Percentiles rank a stretch among this genome's conserved stretches.
Evolutionary conservation across 2,797 vertebrate species (phyloP).

Genomic region (Poecile montanus): DNA sequence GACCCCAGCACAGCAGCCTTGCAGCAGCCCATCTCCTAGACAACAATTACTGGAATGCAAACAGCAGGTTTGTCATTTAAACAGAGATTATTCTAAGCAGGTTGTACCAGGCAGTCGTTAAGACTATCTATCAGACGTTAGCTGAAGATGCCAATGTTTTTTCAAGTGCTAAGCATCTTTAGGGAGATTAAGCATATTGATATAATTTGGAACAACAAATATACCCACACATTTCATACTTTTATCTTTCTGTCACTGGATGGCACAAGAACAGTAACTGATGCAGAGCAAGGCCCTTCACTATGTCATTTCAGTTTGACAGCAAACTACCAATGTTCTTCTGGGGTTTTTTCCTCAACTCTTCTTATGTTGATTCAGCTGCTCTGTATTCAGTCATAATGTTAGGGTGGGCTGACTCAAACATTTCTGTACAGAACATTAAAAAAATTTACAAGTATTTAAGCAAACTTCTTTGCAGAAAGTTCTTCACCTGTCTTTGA

Average conservation of each 20-base stretch:
- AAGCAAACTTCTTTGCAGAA: not conserved
- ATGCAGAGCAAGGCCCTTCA: not conserved
- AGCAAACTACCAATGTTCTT: not conserved
- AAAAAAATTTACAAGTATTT: not conserved
- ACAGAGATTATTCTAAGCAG: not conserved
- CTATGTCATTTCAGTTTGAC: not conserved
- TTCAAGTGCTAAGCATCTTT: not conserved
- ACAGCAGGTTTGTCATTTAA: not conserved
- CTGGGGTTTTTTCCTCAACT: not conserved
- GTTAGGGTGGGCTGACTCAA: not conserved
- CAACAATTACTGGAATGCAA: not conserved
- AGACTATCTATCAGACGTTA: not conserved
- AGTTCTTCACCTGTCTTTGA: constrained; percentile 67
- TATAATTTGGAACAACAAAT: not conserved
- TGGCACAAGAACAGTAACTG: not conserved
- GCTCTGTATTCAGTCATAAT: not conserved
- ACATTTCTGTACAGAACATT: not conserved
- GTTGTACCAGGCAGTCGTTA: not conserved
- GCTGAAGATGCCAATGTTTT: not conserved
- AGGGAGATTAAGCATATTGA: not conserved
- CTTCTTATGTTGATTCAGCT: not conserved
- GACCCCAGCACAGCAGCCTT: not conserved
- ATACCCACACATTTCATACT: not conserved
- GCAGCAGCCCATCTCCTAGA: constrained; percentile 17
- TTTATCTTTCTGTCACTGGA: not conserved